These are phyloP conservation scores for Triplophysa dalaica DNA, from an alignment of 2,113 vertebrate species.

Conservation along the genomic window DNA sequence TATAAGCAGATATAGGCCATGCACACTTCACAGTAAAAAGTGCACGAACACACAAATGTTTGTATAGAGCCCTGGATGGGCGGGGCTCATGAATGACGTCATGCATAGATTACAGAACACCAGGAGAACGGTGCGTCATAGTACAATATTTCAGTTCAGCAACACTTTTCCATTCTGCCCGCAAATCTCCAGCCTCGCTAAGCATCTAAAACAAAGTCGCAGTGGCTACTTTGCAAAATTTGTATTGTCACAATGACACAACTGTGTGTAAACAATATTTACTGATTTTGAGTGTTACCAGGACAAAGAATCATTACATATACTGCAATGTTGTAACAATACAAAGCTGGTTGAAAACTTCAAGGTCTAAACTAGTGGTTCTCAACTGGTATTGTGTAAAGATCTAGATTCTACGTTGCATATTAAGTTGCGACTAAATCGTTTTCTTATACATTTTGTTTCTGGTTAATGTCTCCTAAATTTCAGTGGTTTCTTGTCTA, in stretches of 20 bases:
- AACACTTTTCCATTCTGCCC: neutral
- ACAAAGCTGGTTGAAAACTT: neutral
- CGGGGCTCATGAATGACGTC: conserved; percentile 63
- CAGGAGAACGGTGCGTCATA: conserved; percentile 49
- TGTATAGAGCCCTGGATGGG: conserved; percentile 58
- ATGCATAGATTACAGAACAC: conserved; percentile 75
- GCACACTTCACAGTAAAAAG: conserved; percentile 68
- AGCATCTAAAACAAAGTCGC: neutral
- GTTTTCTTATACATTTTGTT: too few relatives aligned
- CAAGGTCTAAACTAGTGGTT: neutral
- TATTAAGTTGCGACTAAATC: too few relatives aligned
- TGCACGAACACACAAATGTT: conserved; percentile 60
- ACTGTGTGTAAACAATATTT: too few relatives aligned
- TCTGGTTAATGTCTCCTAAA: too few relatives aligned
- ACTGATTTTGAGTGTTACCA: too few relatives aligned
- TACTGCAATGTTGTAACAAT: too few relatives aligned
- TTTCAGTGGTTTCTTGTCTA: too few relatives aligned
- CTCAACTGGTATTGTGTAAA: neutral
- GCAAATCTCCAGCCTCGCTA: neutral
- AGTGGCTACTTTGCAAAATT: too few relatives aligned
- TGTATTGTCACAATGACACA: too few relatives aligned
- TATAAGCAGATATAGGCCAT: conserved; percentile 47
- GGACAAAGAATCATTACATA: too few relatives aligned
- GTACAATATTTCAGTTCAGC: conserved; percentile 30
- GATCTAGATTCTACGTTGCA: neutral